Conservation (phyloP, 1,140 invertebrate species). For the Drosophila sp. region DNA sequence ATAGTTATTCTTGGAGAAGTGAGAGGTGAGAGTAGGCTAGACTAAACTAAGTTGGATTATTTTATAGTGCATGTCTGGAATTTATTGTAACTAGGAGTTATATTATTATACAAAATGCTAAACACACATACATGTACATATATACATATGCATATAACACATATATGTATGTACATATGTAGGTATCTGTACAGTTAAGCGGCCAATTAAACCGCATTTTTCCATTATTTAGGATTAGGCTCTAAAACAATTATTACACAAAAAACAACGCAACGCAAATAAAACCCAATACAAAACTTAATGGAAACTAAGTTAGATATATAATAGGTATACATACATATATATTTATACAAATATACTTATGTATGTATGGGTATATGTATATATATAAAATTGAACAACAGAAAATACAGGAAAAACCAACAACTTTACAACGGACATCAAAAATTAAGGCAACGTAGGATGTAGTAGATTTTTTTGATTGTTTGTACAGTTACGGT, state of each 20-base stretch:
- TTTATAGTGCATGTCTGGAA: slow-evolving; percentile 10
- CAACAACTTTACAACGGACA: slow-evolving; percentile 61
- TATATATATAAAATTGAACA: slow-evolving; percentile 41
- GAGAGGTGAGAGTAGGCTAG: slow-evolving; percentile 7
- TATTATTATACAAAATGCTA: slow-evolving; percentile 11
- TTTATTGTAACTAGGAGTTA: slow-evolving; percentile 1
- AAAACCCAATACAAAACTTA: slow-evolving; percentile 37
- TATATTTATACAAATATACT: slow-evolving; percentile 25
- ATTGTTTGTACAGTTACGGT: slow-evolving; percentile 56
- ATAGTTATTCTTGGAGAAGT: slow-evolving; percentile 11
- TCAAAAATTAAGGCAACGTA: slow-evolving; percentile 68
- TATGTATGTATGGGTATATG: slow-evolving; percentile 22
- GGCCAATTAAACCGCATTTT: slow-evolving; percentile 17
- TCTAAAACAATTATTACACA: slow-evolving; percentile 6
- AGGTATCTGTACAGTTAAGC: slow-evolving; percentile 5
- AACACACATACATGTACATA: slow-evolving; percentile 1
- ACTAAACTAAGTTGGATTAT: slow-evolving; percentile 27
- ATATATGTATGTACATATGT: slow-evolving; percentile 24
- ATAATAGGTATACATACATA: slow-evolving; percentile 33
- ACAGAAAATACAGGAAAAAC: slow-evolving; percentile 66
- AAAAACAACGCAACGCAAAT: slow-evolving; percentile 11
- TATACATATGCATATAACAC: slow-evolving; percentile 8
- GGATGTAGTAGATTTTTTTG: slow-evolving; percentile 63
- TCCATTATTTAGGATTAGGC: neutral
- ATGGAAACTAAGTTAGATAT: slow-evolving; percentile 16